These are phyloP conservation scores for Torymus texanus DNA, from an alignment of 2,888 invertebrate genomes.

Conservation along the genomic window DNA sequence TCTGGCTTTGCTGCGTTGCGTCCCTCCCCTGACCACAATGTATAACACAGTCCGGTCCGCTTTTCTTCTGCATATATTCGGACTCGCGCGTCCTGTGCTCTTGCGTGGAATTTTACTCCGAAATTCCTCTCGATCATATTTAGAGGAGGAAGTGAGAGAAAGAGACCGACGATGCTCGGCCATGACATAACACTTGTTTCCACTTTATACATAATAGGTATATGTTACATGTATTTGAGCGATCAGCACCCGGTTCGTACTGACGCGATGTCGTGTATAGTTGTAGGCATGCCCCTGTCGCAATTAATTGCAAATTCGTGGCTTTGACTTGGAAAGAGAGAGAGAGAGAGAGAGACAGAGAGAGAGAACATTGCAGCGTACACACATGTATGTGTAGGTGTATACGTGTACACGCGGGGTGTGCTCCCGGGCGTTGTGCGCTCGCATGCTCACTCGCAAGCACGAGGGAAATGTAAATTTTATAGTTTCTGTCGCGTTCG, in stretches of 20 bases:
- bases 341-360: not conserved
- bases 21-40: not conserved
- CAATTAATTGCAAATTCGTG: constrained; percentile 46
- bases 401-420: not conserved
- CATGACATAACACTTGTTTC: constrained; percentile 8
- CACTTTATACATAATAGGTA: constrained; percentile 34
- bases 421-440: no score
- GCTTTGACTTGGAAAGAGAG: constrained; percentile 33
- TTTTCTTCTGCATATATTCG: no score
- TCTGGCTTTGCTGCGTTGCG: not conserved
- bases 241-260: not conserved
- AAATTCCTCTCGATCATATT: no score
- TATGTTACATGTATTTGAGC: not conserved
- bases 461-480: constrained; percentile 21
- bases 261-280: no score
- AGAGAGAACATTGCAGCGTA: no score
- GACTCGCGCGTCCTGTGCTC: no score
- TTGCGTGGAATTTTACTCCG: no score
- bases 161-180: no score
- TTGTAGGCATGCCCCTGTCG: not conserved
- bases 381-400: no score
- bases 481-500: constrained; percentile 19
- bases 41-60: no score
- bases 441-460: no score
- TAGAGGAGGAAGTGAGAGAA: no score